Evolutionary conservation across 1,140 invertebrate species (phyloP).

Genomic region (Heliconius hermathena): DNA sequence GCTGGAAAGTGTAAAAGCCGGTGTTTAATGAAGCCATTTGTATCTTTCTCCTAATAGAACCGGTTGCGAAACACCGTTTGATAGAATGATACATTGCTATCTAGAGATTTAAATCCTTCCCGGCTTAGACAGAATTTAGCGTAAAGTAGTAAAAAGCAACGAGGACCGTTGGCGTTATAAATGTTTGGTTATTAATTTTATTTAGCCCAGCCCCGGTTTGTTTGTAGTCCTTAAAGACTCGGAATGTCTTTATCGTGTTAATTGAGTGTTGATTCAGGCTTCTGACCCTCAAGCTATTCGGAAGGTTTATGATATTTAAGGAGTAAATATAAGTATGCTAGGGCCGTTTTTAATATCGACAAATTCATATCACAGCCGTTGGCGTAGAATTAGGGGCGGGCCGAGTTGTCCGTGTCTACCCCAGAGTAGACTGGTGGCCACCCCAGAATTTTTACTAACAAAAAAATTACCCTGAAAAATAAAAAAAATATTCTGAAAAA

Average conservation of each 20-base stretch:
- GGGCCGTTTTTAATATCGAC: background rate
- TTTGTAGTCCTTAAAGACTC: conserved; percentile 42
- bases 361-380: background rate
- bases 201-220: conserved; percentile 38
- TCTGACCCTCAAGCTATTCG: conserved; percentile 16
- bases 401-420: background rate
- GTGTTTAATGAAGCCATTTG: conserved; percentile 58
- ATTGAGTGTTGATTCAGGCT: conserved; percentile 50
- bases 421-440: no score
- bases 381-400: no score
- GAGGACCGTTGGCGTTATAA: conserved; percentile 22
- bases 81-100: conserved; percentile 31
- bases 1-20: conserved; percentile 54
- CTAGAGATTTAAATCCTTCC: conserved; percentile 33
- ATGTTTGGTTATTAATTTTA: conserved; percentile 35
- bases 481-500: no score
- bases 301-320: background rate
- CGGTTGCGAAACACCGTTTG: conserved; percentile 19
- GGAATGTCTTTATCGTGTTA: conserved; percentile 63
- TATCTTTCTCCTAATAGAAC: conserved; percentile 49
- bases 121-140: conserved; percentile 12
- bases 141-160: conserved; percentile 25
- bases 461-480: no score
- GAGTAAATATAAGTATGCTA: background rate
- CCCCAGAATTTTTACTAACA: no score